Conservation (phyloP, 2,797 vertebrate species). For the Gallinago nigripennis region DNA sequence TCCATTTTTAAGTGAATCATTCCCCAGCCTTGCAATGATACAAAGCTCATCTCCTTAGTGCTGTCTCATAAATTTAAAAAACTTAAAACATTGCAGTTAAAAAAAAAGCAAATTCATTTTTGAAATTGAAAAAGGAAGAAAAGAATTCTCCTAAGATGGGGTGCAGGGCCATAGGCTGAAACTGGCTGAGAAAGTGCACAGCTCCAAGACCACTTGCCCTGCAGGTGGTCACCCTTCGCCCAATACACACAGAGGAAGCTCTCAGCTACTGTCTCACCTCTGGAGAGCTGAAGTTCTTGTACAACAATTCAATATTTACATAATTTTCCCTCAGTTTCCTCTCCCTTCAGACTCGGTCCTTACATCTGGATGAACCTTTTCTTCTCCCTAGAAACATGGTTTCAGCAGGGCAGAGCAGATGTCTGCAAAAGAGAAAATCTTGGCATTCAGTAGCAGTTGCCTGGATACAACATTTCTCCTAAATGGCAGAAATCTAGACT, state of each 20-base stretch:
- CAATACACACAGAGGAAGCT: rapidly evolving
- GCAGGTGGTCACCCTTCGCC: neutral
- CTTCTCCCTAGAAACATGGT: neutral
- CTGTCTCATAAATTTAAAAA: constrained; percentile 42
- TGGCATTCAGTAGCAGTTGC: neutral
- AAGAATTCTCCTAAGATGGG: neutral
- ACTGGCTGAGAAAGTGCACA: rapidly evolving
- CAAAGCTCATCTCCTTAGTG: constrained; percentile 58
- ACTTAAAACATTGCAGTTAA: neutral
- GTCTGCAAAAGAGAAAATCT: neutral
- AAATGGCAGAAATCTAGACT: neutral
- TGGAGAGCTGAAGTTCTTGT: neutral
- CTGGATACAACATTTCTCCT: neutral
- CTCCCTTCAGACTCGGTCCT: neutral
- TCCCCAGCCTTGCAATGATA: constrained; percentile 58
- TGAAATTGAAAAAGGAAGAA: constrained; percentile 31
- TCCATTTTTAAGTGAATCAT: constrained; percentile 67
- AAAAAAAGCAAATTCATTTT: constrained; percentile 43
- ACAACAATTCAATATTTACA: neutral
- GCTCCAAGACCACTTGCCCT: neutral
- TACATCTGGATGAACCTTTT: neutral
- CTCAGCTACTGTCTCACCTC: neutral
- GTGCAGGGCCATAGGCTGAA: neutral
- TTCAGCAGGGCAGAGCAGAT: neutral
- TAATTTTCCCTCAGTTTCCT: neutral